Evolutionary conservation across 1,140 invertebrate genomes (phyloP), one percentile per base, ranked within the genome.

Genomic region (Physella acuta): DNA sequence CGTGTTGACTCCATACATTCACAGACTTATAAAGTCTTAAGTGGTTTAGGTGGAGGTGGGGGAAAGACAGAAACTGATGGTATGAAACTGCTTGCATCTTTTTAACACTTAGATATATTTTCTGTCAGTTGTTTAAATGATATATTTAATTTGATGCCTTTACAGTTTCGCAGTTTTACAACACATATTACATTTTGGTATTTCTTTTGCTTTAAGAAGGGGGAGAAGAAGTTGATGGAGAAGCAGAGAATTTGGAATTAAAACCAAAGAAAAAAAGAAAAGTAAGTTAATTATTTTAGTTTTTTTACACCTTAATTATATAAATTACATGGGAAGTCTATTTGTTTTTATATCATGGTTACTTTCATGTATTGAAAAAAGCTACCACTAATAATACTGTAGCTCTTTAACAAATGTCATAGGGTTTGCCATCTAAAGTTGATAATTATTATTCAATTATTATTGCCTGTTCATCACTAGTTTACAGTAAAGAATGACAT

Each of bases 1-100:
- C 85, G 92, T 71, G 92, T 94, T 0, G 92, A 94, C 84, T 88
- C 89, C 73, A 88, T 94, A 4, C 90, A 94, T 81, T 87, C 88
- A 58, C 91, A 93, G 73, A 89, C 91, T 17, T 85, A 93, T 20
- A 92, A 92, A 84, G 90, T 94, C 83, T 88, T 90, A n/a, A 89
- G 88, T 34, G 90, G 89, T 28, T 84, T 88, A 34, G 84, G 91
- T 26, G 86, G 81, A 31, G 84, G 91, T 26, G 86, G 81, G 30
- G 77, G 81, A 28, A 86, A 88, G 66, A 79, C 85, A 61, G 82
- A 86, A 1, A 72, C 78, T 20, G 72, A 79, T 63, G 82, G 82
- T 66, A 73, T 24, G n/a, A n/a, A 14, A 14, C n/a, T n/a, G n/a
- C n/a, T n/a, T n/a, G n/a, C 11, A 11, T 49, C 44, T 49, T n/a